These are phyloP conservation scores for Brachylomia viminalis DNA, from an alignment of 2,888 invertebrate genomes.

Conservation along the genomic window DNA sequence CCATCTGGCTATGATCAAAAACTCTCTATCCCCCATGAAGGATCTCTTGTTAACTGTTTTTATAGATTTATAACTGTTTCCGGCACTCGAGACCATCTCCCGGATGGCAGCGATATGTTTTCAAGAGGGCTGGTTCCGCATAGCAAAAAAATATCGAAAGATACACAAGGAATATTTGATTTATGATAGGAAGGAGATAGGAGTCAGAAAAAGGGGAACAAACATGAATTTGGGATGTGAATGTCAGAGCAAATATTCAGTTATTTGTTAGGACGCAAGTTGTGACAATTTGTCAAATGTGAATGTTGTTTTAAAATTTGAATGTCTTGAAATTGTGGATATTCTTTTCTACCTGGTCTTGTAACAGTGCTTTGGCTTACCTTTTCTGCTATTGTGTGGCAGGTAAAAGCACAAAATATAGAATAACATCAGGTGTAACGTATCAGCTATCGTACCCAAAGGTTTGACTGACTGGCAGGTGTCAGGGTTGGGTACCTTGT, in stretches of 20 bases:
- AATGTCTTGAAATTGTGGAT: neutral
- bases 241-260: constrained; percentile 18
- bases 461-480: constrained; percentile 60
- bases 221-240: constrained; percentile 14
- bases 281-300: neutral
- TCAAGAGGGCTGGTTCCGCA: constrained; percentile 70
- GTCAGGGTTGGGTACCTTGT: constrained; percentile 42
- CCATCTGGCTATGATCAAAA: constrained; percentile 63
- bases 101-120: constrained; percentile 85
- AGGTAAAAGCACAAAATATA: constrained; percentile 32
- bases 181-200: constrained; percentile 56
- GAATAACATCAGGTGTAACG: constrained; percentile 34
- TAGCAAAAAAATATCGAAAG: constrained; percentile 55
- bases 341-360: neutral
- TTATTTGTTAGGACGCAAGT: neutral
- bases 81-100: constrained; percentile 78
- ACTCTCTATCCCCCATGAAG: constrained; percentile 66
- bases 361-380: neutral
- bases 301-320: neutral
- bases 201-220: constrained; percentile 5
- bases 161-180: constrained; percentile 54
- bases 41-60: constrained; percentile 75
- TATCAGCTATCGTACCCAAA: constrained; percentile 32
- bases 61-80: constrained; percentile 80
- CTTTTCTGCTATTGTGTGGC: constrained; percentile 3